phyloP scores from a whole-genome alignment of 2,888 invertebrate species.

The Drosophila paucipuncta region DNA sequence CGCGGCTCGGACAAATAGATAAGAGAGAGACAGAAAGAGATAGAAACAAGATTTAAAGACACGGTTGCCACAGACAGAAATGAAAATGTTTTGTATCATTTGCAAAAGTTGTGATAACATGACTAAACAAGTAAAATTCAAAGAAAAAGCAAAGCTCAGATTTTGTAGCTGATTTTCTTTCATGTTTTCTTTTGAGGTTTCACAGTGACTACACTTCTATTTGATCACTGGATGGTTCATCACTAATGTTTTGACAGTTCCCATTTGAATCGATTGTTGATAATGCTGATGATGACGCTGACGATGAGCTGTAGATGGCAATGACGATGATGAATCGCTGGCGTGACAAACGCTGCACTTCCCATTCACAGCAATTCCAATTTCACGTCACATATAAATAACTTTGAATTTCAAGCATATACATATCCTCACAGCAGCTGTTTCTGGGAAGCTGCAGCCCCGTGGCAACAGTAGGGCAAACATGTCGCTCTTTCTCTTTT shows the following conservation, averaged over 20 bases:
- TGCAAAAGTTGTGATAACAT: not conserved
- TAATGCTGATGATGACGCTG: conserved; percentile 40
- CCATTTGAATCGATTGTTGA: conserved; percentile 45
- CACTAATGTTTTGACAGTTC: conserved; percentile 46
- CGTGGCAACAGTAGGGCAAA: conserved; percentile 37
- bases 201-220: conserved; percentile 1
- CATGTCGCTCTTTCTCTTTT: conserved; percentile 32
- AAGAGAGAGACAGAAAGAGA: not conserved
- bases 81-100: not conserved
- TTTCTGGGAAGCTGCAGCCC: conserved; percentile 1
- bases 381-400: conserved; percentile 71
- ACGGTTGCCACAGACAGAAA: not conserved
- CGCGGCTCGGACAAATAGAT: not conserved
- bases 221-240: conserved; percentile 36
- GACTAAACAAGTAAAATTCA: not conserved
- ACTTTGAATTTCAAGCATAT: conserved; percentile 64
- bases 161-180: not conserved
- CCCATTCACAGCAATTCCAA: conserved; percentile 60
- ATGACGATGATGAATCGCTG: conserved; percentile 72
- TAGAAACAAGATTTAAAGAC: not conserved
- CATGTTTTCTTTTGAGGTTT: not conserved
- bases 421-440: conserved; percentile 45
- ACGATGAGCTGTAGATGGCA: conserved; percentile 35
- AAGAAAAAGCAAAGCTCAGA: not conserved
- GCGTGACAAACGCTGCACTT: conserved; percentile 56